Conservation (phyloP, 2,888 invertebrate genomes). For the Melinaea marsaeus region DNA sequence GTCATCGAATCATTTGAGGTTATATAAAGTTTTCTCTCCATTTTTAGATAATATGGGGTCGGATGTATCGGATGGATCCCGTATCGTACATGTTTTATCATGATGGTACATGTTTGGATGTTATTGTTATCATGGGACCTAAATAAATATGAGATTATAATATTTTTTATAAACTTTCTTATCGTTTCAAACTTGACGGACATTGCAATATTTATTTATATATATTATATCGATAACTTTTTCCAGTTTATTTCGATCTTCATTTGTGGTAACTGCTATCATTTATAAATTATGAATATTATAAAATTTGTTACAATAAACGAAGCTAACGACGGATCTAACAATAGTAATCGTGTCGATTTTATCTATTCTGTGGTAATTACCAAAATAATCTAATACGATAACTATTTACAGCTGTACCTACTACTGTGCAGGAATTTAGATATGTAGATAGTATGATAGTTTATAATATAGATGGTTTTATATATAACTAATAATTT, state of each 20-base stretch:
- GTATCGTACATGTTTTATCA: constrained; percentile 46
- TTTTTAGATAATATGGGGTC: constrained; percentile 7
- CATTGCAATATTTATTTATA: no score
- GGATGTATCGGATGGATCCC: constrained; percentile 30
- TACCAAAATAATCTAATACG: constrained; percentile 12
- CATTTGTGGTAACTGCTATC: no score
- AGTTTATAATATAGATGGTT: no score
- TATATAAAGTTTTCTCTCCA: constrained; percentile 12
- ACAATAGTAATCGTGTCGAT: constrained; percentile 18
- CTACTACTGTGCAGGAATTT: constrained; percentile 2
- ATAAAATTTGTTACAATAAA: constrained; percentile 8
- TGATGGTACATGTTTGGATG: constrained; percentile 40
- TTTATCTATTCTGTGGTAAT: constrained; percentile 1
- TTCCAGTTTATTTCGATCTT: no score
- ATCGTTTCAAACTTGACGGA: no score
- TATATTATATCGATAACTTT: no score
- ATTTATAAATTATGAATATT: constrained; percentile 3
- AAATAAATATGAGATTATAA: constrained; percentile 13
- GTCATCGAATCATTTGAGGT: constrained; percentile 28
- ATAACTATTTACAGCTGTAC: constrained; percentile 5
- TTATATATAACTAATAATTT: constrained; percentile 45
- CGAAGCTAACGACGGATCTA: constrained; percentile 11
- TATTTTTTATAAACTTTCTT: no score
- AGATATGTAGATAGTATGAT: no score
- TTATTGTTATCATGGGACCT: constrained; percentile 24